phyloP scores from a whole-genome alignment of 1,140 invertebrate species.

The Melitaea cinxia region DNA sequence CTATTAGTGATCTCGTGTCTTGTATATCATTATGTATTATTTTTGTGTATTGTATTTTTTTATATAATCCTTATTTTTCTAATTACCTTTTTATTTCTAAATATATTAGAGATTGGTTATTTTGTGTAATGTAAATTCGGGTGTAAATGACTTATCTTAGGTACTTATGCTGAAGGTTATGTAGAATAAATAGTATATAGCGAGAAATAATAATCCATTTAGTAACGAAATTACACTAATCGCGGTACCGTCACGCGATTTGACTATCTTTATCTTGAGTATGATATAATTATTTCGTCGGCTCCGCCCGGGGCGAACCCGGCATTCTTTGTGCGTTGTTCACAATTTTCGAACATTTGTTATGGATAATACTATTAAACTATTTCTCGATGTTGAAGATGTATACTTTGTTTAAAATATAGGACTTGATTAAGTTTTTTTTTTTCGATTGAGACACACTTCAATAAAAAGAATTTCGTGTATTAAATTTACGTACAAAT shows the following conservation, averaged over 20 bases:
- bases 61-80: conserved; percentile 9
- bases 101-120: too few relatives aligned
- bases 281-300: conserved; percentile 68
- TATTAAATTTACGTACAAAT: too few relatives aligned
- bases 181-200: conserved; percentile 44
- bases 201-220: conserved; percentile 51
- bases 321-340: conserved; percentile 54
- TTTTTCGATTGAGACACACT: too few relatives aligned
- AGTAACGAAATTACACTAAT: conserved; percentile 75
- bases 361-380: conserved; percentile 33
- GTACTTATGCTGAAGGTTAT: conserved; percentile 29
- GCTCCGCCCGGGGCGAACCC: conserved; percentile 53
- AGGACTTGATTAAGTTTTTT: too few relatives aligned
- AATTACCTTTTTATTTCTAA: conserved; percentile 3
- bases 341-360: conserved; percentile 38
- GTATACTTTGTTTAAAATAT: too few relatives aligned
- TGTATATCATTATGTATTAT: conserved; percentile 33
- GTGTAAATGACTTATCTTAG: background rate
- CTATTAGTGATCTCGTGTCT: conserved; percentile 40
- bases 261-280: conserved; percentile 69
- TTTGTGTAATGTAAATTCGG: too few relatives aligned
- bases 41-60: conserved; percentile 28
- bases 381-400: background rate
- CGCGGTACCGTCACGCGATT: conserved; percentile 69
- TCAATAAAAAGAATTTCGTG: too few relatives aligned